phyloP scores from a whole-genome alignment of 92 coral and sea anemone genomes.

The Ricordea florida region DNA sequence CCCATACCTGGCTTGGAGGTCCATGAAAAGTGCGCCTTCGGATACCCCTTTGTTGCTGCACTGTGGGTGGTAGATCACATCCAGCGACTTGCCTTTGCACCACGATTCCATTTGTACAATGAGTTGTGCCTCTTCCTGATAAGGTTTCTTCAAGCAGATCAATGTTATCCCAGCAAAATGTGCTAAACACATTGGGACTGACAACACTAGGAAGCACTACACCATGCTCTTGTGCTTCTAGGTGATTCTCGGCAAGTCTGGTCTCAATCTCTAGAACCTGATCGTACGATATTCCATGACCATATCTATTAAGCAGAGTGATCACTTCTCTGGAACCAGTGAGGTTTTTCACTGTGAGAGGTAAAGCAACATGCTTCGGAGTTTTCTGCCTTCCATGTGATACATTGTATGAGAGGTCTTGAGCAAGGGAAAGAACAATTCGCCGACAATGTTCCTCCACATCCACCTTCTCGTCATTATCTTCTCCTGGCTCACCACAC shows the following conservation, averaged over 20 bases:
- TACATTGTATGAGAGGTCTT: slow-evolving; percentile 51
- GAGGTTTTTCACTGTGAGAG: slow-evolving; percentile 58
- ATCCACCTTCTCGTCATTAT: slow-evolving; percentile 11
- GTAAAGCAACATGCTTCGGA: slow-evolving; percentile 50
- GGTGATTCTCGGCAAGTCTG: slow-evolving; percentile 38
- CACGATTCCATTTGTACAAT: slow-evolving; percentile 57
- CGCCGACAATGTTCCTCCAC: slow-evolving; percentile 13
- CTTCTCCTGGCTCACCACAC: neutral
- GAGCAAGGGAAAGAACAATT: slow-evolving; percentile 53
- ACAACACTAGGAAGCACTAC: slow-evolving; percentile 29
- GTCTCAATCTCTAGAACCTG: slow-evolving; percentile 61
- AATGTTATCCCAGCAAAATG: slow-evolving; percentile 55
- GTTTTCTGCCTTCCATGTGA: slow-evolving; percentile 57
- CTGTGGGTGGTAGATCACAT: too few species aligned
- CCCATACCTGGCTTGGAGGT: too few species aligned
- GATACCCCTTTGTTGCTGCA: too few species aligned
- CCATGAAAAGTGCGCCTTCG: too few species aligned
- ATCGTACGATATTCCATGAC: slow-evolving; percentile 59
- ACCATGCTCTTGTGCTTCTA: slow-evolving; percentile 31
- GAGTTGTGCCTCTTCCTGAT: slow-evolving; percentile 51
- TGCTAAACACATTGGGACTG: slow-evolving; percentile 44
- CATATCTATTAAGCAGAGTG: slow-evolving; percentile 55
- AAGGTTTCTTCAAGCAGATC: slow-evolving; percentile 52
- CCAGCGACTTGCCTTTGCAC: too few species aligned
- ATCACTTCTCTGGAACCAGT: slow-evolving; percentile 56